These are phyloP conservation scores for Megamerina dolium DNA, from an alignment of 2,888 invertebrate species.

Conservation along the genomic window DNA sequence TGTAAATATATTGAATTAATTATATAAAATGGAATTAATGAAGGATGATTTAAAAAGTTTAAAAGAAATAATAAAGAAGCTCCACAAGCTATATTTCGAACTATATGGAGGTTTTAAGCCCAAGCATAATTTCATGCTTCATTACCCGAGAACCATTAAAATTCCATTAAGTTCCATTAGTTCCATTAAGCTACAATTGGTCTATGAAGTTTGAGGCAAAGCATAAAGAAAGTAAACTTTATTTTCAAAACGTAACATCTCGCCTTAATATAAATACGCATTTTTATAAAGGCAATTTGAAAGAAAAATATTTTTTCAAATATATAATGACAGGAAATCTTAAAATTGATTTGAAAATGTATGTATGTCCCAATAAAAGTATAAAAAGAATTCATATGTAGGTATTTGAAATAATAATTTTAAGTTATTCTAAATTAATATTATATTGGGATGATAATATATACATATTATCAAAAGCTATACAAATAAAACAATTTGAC, in stretches of 20 bases:
- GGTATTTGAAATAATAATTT: background rate
- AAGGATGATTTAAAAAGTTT: constrained; percentile 2
- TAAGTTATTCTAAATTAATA: constrained; percentile 1
- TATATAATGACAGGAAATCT: background rate
- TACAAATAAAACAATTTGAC: constrained; percentile 1
- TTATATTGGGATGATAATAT: constrained; percentile 2
- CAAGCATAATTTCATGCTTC: constrained; percentile 1
- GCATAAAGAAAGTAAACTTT: constrained; percentile 6
- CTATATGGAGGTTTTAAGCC: constrained; percentile 1
- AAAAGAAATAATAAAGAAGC: no score
- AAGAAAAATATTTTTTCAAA: background rate
- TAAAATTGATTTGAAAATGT: no score
- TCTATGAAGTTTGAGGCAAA: constrained; percentile 3
- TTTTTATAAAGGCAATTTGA: background rate
- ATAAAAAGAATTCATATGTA: background rate
- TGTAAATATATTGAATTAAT: constrained; percentile 4
- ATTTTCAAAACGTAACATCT: constrained; percentile 4
- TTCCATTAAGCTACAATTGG: constrained; percentile 1
- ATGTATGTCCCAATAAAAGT: no score
- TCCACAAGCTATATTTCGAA: no score
- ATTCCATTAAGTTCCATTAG: no score
- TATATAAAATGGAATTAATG: background rate
- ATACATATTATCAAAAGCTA: constrained; percentile 2
- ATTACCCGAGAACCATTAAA: no score
- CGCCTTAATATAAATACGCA: constrained; percentile 1